Conservation (phyloP, 1,140 invertebrate species). For the Aphidius ervi region DNA sequence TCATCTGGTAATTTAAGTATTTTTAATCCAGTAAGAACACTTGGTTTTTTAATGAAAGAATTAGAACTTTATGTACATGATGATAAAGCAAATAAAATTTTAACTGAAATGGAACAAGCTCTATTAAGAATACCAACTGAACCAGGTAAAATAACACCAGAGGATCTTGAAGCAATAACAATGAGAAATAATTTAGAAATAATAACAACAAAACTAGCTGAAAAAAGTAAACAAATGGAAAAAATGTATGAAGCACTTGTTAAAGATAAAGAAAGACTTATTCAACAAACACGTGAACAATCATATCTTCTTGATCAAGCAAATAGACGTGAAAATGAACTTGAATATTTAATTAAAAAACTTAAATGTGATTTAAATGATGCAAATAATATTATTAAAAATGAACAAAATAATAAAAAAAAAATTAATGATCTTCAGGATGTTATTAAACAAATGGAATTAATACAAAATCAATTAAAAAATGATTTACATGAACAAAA, state of each 20-base stretch:
- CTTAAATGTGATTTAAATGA: constrained; percentile 27
- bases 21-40: constrained; percentile 31
- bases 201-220: constrained; percentile 23
- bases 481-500: constrained; percentile 26
- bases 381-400: constrained; percentile 5
- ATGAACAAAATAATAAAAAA: constrained; percentile 17
- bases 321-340: constrained; percentile 14
- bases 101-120: constrained; percentile 32
- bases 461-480: constrained; percentile 23
- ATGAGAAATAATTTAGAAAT: constrained; percentile 24
- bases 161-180: constrained; percentile 29
- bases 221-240: constrained; percentile 28
- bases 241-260: constrained; percentile 16
- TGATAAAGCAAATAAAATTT: constrained; percentile 30
- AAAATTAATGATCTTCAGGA: constrained; percentile 23
- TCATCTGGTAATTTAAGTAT: constrained; percentile 25
- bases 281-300: constrained; percentile 13
- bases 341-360: constrained; percentile 20
- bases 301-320: constrained; percentile 20
- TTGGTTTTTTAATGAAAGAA: constrained; percentile 33
- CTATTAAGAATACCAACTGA: constrained; percentile 28
- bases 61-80: constrained; percentile 29
- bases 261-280: constrained; percentile 26
- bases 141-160: constrained; percentile 15
- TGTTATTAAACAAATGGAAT: constrained; percentile 24